Evolutionary conservation across 2,797 vertebrate species (phyloP).

Genomic region (Poecilia velifera): DNA sequence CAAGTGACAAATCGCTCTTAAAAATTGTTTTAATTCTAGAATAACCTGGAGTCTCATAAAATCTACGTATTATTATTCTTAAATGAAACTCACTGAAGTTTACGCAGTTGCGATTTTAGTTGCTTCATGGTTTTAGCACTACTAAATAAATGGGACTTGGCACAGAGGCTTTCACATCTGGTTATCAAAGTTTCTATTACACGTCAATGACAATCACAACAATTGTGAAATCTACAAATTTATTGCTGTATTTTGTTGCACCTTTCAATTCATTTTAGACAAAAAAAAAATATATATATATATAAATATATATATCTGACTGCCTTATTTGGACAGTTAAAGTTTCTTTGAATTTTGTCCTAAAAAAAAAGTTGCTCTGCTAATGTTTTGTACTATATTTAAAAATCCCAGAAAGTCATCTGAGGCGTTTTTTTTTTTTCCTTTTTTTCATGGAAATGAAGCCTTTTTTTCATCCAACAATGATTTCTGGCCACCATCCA

Average conservation of each 20-base stretch:
- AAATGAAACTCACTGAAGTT: neutral
- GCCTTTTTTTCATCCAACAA: constrained; percentile 9
- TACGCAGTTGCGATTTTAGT: neutral
- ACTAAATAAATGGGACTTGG: constrained; percentile 7
- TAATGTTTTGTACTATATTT: neutral
- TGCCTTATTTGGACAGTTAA: constrained; percentile 33
- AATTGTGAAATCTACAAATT: neutral
- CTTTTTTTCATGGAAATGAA: neutral
- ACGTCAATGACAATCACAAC: constrained; percentile 6
- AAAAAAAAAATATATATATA: constrained; percentile 6
- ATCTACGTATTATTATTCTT: neutral
- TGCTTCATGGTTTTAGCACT: neutral
- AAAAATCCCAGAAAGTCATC: neutral
- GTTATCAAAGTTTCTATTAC: constrained; percentile 24
- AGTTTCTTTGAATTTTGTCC: constrained; percentile 23
- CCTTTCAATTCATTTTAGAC: constrained; percentile 2
- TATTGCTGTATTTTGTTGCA: neutral
- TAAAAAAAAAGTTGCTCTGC: constrained; percentile 30
- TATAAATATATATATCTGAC: constrained; percentile 18
- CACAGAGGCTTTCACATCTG: constrained; percentile 32
- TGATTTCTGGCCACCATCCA: constrained; percentile 36
- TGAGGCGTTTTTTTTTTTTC: neutral
- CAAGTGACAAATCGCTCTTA: neutral
- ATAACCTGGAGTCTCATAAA: neutral
- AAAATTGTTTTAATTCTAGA: neutral